phyloP scores from a whole-genome alignment of 1,140 invertebrate genomes.

The Nomia melanderi region DNA sequence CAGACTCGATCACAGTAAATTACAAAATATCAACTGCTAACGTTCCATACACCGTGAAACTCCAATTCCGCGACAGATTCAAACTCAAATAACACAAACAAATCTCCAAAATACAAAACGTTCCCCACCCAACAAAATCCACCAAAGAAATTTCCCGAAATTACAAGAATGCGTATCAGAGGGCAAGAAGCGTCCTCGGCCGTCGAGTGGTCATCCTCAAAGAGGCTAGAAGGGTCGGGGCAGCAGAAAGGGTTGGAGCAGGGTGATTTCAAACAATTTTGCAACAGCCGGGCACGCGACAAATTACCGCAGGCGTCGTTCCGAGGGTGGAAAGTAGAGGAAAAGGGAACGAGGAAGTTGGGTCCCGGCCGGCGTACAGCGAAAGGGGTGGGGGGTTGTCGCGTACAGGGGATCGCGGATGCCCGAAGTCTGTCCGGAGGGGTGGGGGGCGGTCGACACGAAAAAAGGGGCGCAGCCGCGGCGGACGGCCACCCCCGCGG shows the following conservation, averaged over 20 bases:
- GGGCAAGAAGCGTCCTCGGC: too few species aligned
- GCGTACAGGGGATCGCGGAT: conserved; percentile 25
- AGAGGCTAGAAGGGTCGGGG: too few species aligned
- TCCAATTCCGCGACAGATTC: too few species aligned
- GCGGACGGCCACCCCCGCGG: conserved; percentile 58
- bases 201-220: conserved; percentile 2
- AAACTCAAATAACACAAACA: too few species aligned
- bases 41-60: too few species aligned
- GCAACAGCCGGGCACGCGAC: conserved; percentile 18
- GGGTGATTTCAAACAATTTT: conserved; percentile 29
- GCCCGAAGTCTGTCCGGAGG: conserved; percentile 9
- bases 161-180: too few species aligned
- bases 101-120: too few species aligned
- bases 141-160: too few species aligned
- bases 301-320: conserved; percentile 16
- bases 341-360: conserved; percentile 3
- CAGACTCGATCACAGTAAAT: too few species aligned
- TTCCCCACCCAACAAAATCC: too few species aligned
- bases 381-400: neutral
- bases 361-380: conserved; percentile 8
- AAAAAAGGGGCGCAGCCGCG: conserved; percentile 65
- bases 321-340: neutral
- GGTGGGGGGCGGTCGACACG: conserved; percentile 3
- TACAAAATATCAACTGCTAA: too few species aligned
- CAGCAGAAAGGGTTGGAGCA: neutral